Evolutionary conservation across 2,113 vertebrate species (phyloP).

Genomic region (Apeltes quadracus): DNA sequence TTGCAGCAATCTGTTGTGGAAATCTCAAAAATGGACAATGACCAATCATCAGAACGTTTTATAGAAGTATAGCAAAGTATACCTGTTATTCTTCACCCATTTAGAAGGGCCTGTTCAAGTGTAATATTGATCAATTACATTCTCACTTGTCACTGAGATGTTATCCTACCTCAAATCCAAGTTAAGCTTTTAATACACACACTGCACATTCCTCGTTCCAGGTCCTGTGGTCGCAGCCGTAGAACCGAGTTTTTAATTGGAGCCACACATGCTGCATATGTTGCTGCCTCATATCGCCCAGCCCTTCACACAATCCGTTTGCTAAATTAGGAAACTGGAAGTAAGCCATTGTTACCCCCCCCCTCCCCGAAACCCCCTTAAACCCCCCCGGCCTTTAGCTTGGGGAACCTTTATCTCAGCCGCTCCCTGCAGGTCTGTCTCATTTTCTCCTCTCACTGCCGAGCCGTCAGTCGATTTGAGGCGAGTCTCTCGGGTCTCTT

Average conservation of each 20-base stretch:
- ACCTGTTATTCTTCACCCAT: neutral
- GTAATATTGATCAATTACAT: neutral
- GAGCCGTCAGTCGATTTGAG: conserved; percentile 51
- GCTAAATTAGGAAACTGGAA: conserved; percentile 55
- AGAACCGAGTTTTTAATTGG: conserved; percentile 6
- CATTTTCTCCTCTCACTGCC: conserved; percentile 34
- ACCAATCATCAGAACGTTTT: neutral
- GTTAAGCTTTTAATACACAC: neutral
- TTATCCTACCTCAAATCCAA: conserved; percentile 9
- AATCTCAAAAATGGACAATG: too few relatives aligned
- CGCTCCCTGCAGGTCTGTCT: conserved; percentile 57
- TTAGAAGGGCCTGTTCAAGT: neutral
- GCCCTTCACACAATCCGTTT: conserved; percentile 11
- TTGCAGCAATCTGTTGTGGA: too few relatives aligned
- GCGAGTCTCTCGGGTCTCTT: conserved; percentile 69
- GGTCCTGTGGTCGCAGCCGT: neutral
- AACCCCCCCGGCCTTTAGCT: conserved; percentile 30
- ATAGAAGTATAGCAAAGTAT: neutral
- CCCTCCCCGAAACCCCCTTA: conserved; percentile 1
- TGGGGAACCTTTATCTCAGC: conserved; percentile 59
- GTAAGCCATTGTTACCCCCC: conserved; percentile 36
- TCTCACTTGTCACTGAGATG: neutral
- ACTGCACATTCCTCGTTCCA: neutral
- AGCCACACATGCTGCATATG: neutral
- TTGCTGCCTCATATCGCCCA: neutral